Conservation (phyloP, 1,140 invertebrate genomes). For the Homalodisca vitripennis region DNA sequence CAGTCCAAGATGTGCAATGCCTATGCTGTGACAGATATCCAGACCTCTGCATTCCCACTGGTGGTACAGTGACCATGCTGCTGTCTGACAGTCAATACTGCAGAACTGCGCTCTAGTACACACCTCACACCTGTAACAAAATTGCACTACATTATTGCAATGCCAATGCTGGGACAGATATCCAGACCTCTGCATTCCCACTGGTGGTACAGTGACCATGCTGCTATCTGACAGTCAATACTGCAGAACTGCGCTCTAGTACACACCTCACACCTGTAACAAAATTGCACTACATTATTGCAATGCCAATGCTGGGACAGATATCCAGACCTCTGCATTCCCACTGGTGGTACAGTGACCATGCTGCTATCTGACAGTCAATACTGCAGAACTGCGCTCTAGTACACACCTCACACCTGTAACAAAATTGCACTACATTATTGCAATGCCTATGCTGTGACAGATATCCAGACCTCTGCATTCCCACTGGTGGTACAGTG, state of each 20-base stretch:
- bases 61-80: conserved; percentile 64
- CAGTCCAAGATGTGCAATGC: conserved; percentile 73
- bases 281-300: conserved; percentile 39
- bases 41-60: conserved; percentile 70
- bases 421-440: too few species aligned
- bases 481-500: conserved; percentile 69
- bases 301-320: conserved; percentile 69
- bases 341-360: conserved; percentile 64
- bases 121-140: conserved; percentile 59
- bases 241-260: conserved; percentile 65
- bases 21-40: conserved; percentile 62
- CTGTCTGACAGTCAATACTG: conserved; percentile 56
- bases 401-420: conserved; percentile 55
- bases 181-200: conserved; percentile 70
- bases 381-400: conserved; percentile 64
- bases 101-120: conserved; percentile 69
- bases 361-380: conserved; percentile 59
- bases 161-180: conserved; percentile 66
- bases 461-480: conserved; percentile 64
- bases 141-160: conserved; percentile 51
- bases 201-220: conserved; percentile 63
- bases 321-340: conserved; percentile 68
- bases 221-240: conserved; percentile 57
- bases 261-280: conserved; percentile 50
- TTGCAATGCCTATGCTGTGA: conserved; percentile 70